Conservation (phyloP, 2,113 vertebrate genomes). For the Lasiurus borealis region DNA sequence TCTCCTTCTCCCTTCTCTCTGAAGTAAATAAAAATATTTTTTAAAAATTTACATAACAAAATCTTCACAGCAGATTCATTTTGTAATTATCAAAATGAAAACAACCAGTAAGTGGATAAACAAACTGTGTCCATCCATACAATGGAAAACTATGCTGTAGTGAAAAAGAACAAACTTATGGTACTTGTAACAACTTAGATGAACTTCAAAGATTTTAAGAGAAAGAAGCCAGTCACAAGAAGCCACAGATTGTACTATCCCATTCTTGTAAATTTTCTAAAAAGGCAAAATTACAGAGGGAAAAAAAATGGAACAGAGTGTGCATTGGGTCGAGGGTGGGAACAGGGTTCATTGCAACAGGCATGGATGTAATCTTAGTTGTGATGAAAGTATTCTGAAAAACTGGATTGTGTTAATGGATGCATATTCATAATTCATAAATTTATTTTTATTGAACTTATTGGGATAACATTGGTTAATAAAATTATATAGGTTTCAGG, state of each 20-base stretch:
- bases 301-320: not conserved
- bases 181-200: not conserved
- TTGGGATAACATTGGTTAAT: not conserved
- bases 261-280: not conserved
- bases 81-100: conserved; percentile 12
- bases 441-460: not conserved
- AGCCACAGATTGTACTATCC: not conserved
- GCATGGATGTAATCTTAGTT: not conserved
- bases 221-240: conserved; percentile 1
- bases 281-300: not conserved
- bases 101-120: not conserved
- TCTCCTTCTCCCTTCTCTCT: too few species aligned
- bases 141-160: not conserved
- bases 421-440: not conserved
- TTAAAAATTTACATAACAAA: too few species aligned
- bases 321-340: not conserved
- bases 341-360: not conserved
- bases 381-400: not conserved
- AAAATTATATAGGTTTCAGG: not conserved
- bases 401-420: not conserved
- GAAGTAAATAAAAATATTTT: not conserved
- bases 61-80: not conserved
- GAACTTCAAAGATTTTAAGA: conserved; percentile 1
- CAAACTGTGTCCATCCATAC: not conserved
- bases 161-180: not conserved